These are phyloP conservation scores for Drosophila suzukii DNA, from an alignment of 1,140 invertebrate genomes.

Conservation along the genomic window DNA sequence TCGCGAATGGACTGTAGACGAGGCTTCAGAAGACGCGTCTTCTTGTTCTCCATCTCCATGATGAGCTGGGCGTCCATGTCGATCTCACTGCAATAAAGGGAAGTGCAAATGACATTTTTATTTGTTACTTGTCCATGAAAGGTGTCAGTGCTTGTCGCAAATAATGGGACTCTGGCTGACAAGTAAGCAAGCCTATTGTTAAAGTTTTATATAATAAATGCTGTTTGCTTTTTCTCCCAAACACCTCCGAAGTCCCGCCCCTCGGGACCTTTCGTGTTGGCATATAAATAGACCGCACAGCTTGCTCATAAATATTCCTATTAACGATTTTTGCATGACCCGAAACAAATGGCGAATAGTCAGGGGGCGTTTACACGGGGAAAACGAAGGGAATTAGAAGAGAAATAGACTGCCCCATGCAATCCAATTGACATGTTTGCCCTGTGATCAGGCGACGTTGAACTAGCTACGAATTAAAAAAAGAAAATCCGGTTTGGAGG, in stretches of 20 bases:
- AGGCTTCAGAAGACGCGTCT: constrained; percentile 91
- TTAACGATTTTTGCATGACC: constrained; percentile 58
- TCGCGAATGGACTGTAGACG: constrained; percentile 86
- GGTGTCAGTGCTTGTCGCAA: constrained; percentile 7
- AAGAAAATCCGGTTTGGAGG: constrained; percentile 62
- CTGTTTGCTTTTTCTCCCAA: neutral
- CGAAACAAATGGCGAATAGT: constrained; percentile 36
- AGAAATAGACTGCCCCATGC: constrained; percentile 18
- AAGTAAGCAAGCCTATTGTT: constrained; percentile 29
- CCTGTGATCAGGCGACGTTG: constrained; percentile 36
- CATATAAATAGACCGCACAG: constrained; percentile 29
- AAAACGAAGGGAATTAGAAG: constrained; percentile 17
- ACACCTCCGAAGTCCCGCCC: neutral
- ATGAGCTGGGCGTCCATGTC: constrained; percentile 93
- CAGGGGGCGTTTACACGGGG: constrained; percentile 12
- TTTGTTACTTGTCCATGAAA: constrained; percentile 8
- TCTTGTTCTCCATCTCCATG: constrained; percentile 94
- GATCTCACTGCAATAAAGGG: constrained; percentile 87
- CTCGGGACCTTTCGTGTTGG: constrained; percentile 32
- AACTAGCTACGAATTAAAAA: constrained; percentile 46
- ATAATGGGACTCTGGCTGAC: neutral
- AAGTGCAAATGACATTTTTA: constrained; percentile 12
- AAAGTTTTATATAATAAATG: constrained; percentile 38
- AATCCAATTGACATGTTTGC: constrained; percentile 53
- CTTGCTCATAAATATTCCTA: constrained; percentile 52